Evolutionary conservation across 2,888 invertebrate species (phyloP).

Genomic region (Mechanitis messenoides): DNA sequence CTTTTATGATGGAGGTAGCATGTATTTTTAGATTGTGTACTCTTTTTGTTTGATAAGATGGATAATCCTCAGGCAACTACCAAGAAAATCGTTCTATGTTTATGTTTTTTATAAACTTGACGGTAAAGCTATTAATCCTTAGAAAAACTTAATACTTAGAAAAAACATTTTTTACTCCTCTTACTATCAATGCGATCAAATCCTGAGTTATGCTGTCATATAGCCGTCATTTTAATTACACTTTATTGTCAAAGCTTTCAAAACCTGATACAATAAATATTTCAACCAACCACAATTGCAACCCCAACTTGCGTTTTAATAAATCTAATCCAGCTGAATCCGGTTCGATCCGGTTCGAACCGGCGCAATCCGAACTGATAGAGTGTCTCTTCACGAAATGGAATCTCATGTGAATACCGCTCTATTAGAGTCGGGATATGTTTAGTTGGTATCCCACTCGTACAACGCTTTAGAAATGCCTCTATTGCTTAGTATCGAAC

Average conservation of each 20-base stretch:
- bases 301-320: constrained; percentile 32
- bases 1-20: neutral
- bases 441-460: constrained; percentile 30
- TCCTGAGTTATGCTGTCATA: too few species aligned
- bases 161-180: too few species aligned
- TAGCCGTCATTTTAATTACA: neutral
- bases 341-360: constrained; percentile 34
- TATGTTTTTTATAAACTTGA: too few species aligned
- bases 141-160: too few species aligned
- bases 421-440: constrained; percentile 38
- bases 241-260: constrained; percentile 9
- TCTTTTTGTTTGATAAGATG: neutral
- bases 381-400: constrained; percentile 35
- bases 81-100: too few species aligned
- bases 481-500: constrained; percentile 15
- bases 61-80: neutral
- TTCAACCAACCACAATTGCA: constrained; percentile 10
- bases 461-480: constrained; percentile 28
- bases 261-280: neutral
- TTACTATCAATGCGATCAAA: too few species aligned
- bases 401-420: constrained; percentile 43
- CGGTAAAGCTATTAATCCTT: too few species aligned
- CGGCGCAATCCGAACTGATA: constrained; percentile 23
- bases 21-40: constrained; percentile 1
- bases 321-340: constrained; percentile 39